A percentile compares a stretch with the other conserved stretches of the same genome.
Conservation (phyloP, 2,113 vertebrate genomes). For the Dasypus novemcinctus region DNA sequence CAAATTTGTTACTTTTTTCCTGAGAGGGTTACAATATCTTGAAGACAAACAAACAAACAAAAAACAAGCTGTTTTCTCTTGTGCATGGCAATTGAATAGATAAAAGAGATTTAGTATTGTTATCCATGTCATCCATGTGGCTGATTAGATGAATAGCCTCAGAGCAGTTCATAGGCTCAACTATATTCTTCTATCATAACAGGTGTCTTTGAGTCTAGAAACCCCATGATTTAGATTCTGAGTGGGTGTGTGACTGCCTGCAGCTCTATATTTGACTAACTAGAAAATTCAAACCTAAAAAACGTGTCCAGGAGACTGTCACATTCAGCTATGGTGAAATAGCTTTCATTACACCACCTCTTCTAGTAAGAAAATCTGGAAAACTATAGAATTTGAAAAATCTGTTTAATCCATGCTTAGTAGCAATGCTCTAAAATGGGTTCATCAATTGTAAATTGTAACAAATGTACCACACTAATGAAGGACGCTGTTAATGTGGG, state of each 20-base stretch:
- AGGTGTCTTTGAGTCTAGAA: neutral
- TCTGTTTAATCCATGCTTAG: no score
- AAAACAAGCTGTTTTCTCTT: neutral
- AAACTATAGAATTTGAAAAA: neutral
- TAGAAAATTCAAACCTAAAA: conserved; percentile 7
- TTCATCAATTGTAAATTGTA: no score
- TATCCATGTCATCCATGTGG: neutral
- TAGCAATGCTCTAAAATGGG: no score
- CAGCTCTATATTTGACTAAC: neutral
- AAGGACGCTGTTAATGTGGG: no score
- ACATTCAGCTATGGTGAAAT: neutral
- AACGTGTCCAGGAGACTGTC: neutral
- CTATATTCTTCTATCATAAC: neutral
- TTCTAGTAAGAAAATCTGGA: neutral
- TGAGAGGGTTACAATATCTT: neutral
- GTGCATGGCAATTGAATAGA: neutral
- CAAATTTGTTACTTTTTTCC: neutral
- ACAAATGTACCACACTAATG: no score
- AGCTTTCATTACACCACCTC: neutral
- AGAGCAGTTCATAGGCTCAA: neutral
- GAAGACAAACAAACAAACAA: neutral
- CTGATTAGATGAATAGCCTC: neutral
- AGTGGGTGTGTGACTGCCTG: neutral
- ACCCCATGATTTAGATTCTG: neutral
- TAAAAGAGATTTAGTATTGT: neutral